phyloP scores from a whole-genome alignment of 2,888 invertebrate genomes.

The Trissoscelio sp. region DNA sequence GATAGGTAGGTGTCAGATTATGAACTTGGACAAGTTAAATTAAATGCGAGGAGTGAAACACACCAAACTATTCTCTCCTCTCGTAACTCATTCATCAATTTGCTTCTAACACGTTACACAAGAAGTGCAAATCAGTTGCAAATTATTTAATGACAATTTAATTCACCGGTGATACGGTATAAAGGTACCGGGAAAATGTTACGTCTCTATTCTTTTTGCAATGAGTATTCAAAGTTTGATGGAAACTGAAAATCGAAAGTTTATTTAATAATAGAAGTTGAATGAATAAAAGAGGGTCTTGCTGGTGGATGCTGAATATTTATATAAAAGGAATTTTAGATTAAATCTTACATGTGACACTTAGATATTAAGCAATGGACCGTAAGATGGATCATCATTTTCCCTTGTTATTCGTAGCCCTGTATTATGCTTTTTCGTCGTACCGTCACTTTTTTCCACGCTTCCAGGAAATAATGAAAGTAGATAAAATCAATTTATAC shows the following conservation, averaged over 20 bases:
- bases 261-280: conserved; percentile 24
- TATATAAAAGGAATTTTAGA: conserved; percentile 60
- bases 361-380: conserved; percentile 72
- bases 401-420: conserved; percentile 69
- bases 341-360: conserved; percentile 68
- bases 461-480: conserved; percentile 52
- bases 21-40: conserved; percentile 83
- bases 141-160: conserved; percentile 64
- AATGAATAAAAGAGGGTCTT: conserved; percentile 1
- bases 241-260: conserved; percentile 9
- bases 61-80: conserved; percentile 74
- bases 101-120: conserved; percentile 71
- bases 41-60: conserved; percentile 74
- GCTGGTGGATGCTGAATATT: conserved; percentile 23
- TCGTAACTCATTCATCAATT: conserved; percentile 81
- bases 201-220: background rate
- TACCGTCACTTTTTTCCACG: conserved; percentile 43
- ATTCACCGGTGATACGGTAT: conserved; percentile 28
- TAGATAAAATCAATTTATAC: conserved; percentile 57
- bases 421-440: conserved; percentile 56
- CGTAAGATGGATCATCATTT: conserved; percentile 73
- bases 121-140: conserved; percentile 62
- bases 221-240: background rate
- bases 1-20: conserved; percentile 75
- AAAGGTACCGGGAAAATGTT: background rate